Conservation (phyloP, 23 tunicate genomes). For the Halocynthia roretzi region DNA sequence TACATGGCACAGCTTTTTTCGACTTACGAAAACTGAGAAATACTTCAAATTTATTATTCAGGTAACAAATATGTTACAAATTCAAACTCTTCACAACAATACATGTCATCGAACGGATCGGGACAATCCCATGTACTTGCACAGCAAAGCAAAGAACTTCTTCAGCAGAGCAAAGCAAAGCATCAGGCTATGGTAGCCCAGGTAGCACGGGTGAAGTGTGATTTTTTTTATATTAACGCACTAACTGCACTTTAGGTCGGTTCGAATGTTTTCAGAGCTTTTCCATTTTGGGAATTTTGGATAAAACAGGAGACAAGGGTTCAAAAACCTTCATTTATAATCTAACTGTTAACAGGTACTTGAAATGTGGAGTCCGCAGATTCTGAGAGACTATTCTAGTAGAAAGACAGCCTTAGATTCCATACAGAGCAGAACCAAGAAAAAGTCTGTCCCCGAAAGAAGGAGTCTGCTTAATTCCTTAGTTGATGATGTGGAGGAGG, state of each 20-base stretch:
- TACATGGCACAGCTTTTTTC: not conserved
- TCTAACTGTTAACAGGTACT: not conserved
- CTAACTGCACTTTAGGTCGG: not conserved
- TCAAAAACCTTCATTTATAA: not conserved
- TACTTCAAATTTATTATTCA: not conserved
- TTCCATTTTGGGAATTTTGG: not conserved
- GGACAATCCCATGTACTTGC: conserved; percentile 36
- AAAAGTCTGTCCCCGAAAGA: not conserved
- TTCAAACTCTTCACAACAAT: too few relatives aligned
- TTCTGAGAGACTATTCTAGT: not conserved
- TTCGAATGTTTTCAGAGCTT: not conserved
- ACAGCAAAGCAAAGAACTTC: conserved; percentile 53
- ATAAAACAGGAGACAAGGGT: not conserved
- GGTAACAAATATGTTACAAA: too few relatives aligned
- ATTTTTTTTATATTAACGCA: not conserved
- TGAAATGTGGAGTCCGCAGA: not conserved
- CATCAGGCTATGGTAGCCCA: conserved; percentile 86
- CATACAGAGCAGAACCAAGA: not conserved
- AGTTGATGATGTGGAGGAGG: conserved; percentile 7
- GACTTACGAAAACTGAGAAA: not conserved
- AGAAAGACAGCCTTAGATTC: not conserved
- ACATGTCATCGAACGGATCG: not conserved
- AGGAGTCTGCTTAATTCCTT: conserved; percentile 23
- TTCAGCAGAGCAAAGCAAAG: conserved; percentile 82
- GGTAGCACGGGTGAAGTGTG: conserved; percentile 41